Percentiles rank a stretch among this genome's conserved stretches.
Evolutionary conservation across 92 coral and sea anemone species (phyloP).

Genomic region (Virgularia gustaviana): DNA sequence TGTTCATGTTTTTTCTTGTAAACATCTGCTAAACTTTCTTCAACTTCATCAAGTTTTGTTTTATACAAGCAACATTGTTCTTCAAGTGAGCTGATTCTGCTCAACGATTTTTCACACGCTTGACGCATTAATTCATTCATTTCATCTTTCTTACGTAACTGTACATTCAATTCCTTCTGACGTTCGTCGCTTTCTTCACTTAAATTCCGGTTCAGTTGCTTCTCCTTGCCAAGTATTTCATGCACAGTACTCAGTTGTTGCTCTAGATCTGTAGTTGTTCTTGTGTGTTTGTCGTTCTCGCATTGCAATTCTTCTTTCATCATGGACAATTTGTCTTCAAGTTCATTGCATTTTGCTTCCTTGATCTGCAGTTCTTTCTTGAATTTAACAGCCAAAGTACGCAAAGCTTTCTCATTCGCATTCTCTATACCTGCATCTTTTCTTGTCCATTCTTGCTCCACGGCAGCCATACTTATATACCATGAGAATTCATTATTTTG

Average conservation of each 20-base stretch:
- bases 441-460: neutral
- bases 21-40: conserved; percentile 1
- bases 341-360: conserved; percentile 21
- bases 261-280: conserved; percentile 7
- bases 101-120: neutral
- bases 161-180: conserved; percentile 41
- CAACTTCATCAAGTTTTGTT: conserved; percentile 15
- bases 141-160: conserved; percentile 20
- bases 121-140: neutral
- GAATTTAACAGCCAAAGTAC: conserved; percentile 27
- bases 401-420: conserved; percentile 14
- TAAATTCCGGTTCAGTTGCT: conserved; percentile 38
- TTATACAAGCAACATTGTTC: conserved; percentile 25
- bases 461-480: neutral
- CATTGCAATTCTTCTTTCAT: conserved; percentile 7
- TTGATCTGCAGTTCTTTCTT: conserved; percentile 32
- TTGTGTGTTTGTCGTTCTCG: conserved; percentile 16
- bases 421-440: conserved; percentile 4
- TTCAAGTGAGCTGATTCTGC: conserved; percentile 10
- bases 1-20: neutral
- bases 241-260: conserved; percentile 31
- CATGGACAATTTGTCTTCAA: conserved; percentile 36
- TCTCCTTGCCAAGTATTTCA: conserved; percentile 25
- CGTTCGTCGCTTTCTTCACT: conserved; percentile 57
- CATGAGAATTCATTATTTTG: neutral